These are phyloP conservation scores for Takifugu bimaculatus DNA, from an alignment of 2,113 vertebrate genomes.

Conservation along the genomic window DNA sequence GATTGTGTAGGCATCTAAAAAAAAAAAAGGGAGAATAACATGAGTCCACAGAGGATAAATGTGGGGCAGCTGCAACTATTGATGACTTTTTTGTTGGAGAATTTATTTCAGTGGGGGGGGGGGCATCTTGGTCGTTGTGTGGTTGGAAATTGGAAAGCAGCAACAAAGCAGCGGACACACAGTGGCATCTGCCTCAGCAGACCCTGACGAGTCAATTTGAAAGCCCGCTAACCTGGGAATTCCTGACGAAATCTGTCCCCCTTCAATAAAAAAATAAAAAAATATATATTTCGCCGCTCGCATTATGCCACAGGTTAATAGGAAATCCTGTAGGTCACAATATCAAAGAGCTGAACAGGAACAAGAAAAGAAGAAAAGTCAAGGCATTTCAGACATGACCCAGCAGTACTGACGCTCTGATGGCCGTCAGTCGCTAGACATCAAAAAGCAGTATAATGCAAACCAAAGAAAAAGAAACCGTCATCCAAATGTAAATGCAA, in stretches of 20 bases:
- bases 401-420: slow-evolving; percentile 9
- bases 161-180: slow-evolving; percentile 18
- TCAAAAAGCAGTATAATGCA: slow-evolving; percentile 9
- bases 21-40: slow-evolving; percentile 15
- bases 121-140: slow-evolving; percentile 6
- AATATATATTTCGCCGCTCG: slow-evolving; percentile 12
- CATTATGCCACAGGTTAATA: background rate
- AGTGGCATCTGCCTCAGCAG: slow-evolving; percentile 26
- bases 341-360: slow-evolving; percentile 4
- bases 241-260: slow-evolving; percentile 5
- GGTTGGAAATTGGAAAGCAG: slow-evolving; percentile 20
- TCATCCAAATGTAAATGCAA: slow-evolving; percentile 45
- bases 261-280: background rate
- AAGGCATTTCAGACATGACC: slow-evolving; percentile 48
- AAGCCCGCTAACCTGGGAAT: slow-evolving; percentile 2
- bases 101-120: slow-evolving; percentile 11
- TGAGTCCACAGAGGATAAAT: slow-evolving; percentile 31
- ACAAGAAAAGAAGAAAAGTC: slow-evolving; percentile 10
- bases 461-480: background rate
- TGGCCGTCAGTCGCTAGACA: background rate
- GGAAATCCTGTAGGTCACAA: slow-evolving; percentile 2
- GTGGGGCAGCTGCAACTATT: slow-evolving; percentile 13
- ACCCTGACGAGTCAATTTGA: slow-evolving; percentile 11
- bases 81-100: slow-evolving; percentile 14
- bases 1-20: slow-evolving; percentile 92